Evolutionary conservation across 2,113 vertebrate species (phyloP), one percentile per base, ranked within the genome.

Genomic region (Hippocampus zosterae): DNA sequence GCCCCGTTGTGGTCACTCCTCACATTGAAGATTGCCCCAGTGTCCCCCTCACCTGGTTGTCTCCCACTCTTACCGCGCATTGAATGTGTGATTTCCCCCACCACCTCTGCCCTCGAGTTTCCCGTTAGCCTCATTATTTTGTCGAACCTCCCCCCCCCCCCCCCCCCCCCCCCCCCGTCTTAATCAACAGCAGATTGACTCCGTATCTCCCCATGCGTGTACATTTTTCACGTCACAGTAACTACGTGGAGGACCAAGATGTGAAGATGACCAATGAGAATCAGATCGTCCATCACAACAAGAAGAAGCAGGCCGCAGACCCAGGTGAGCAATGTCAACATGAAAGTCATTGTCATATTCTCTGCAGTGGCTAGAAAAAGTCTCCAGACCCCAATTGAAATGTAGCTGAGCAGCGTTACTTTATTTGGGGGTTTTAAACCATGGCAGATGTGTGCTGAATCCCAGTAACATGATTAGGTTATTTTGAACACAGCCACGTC

Each of bases 211-310:
- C 15, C 27, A 66, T 69, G 19, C 74, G 60, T 63, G 0, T 80
- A 48, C 75, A 73, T 13, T 79, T 65, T 5, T 33, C 79, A 80
- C 80, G 62, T 72, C 79, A 1, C 87, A 98, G 96, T 76, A 94
- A 93, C 53, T 93, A 93, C 2, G 88, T 92, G 68, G 95, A 94
- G 80, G 96, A 97, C 76, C 97, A 99, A 89, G 97, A 99, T 44
- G 94, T 99, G 71, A 95, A 93, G 86, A 94, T 99, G 95, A 95
- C 92, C 84, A 95, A 99, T 18, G 96, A 99, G 74, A 97, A 97
- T 79, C 93, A 96, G 82, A 84, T 98, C 21, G 81, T 98, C 62
- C 92, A 93, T 71, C 94, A 88, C 83, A 94, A 80, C 84, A 95
- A 92, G 76, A 95, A 92, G 86, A 95, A 94, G 65, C 93, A 90